Percentiles rank a stretch among this genome's conserved stretches.
These are phyloP conservation scores for Sinonovacula constricta DNA, from an alignment of 1,140 invertebrate species.

Conservation along the genomic window DNA sequence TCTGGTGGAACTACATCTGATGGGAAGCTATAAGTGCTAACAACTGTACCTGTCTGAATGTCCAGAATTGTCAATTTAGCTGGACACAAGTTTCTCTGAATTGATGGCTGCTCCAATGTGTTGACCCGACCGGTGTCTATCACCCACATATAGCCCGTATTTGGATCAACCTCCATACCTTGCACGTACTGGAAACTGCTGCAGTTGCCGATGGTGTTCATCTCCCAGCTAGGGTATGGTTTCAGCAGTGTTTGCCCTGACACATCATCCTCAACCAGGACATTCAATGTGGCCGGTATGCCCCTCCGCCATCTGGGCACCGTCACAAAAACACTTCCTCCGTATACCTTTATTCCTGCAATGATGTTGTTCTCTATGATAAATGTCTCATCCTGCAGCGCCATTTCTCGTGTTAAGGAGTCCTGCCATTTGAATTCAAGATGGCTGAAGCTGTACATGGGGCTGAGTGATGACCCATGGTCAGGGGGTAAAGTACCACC, in stretches of 20 bases:
- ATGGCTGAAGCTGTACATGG: conserved; percentile 33
- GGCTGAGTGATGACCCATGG: too few species aligned
- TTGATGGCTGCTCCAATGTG: not conserved
- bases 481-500: too few species aligned
- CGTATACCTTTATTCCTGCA: conserved; percentile 54
- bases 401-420: not conserved
- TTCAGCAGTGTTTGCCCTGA: conserved; percentile 29
- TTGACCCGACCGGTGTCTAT: conserved; percentile 60
- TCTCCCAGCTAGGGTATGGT: conserved; percentile 59
- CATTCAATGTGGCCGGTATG: conserved; percentile 55
- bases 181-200: conserved; percentile 63
- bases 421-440: conserved; percentile 53
- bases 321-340: conserved; percentile 54
- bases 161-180: conserved; percentile 67
- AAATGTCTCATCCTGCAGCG: conserved; percentile 10
- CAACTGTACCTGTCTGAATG: conserved; percentile 32
- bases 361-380: conserved; percentile 52
- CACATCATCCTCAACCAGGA: conserved; percentile 16
- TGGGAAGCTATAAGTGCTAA: conserved; percentile 49
- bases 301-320: conserved; percentile 63
- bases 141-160: conserved; percentile 64
- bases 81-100: conserved; percentile 47
- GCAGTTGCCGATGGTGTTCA: conserved; percentile 61
- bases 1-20: conserved; percentile 49
- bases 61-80: conserved; percentile 61